Conservation (phyloP, 2,113 vertebrate genomes). For the Erinaceus europaeus region DNA sequence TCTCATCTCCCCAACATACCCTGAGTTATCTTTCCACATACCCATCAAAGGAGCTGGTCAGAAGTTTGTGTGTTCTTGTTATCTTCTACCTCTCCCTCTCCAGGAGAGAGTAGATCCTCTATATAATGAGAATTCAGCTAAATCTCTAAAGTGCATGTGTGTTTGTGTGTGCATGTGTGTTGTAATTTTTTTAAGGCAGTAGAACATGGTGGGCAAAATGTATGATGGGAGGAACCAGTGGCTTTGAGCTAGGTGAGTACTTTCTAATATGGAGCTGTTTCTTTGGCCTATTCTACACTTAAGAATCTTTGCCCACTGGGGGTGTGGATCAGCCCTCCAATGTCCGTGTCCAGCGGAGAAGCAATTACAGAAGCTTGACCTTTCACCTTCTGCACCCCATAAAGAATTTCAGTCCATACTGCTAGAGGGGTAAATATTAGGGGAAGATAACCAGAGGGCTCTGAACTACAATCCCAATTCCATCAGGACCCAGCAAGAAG, state of each 20-base stretch:
- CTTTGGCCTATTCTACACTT: too few relatives aligned
- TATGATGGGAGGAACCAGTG: not conserved
- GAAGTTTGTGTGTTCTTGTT: not conserved
- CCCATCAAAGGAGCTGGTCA: not conserved
- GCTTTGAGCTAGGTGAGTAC: not conserved
- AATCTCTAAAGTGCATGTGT: not conserved
- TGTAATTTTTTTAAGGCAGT: not conserved
- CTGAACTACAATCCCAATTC: too few relatives aligned
- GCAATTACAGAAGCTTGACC: too few relatives aligned
- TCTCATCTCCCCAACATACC: not conserved
- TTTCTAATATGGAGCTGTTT: not conserved
- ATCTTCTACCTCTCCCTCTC: not conserved
- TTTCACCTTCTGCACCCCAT: too few relatives aligned
- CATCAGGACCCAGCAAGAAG: too few relatives aligned
- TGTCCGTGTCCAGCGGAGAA: too few relatives aligned
- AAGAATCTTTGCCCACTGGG: too few relatives aligned
- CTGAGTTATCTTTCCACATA: not conserved
- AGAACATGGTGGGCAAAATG: not conserved
- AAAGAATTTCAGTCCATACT: too few relatives aligned
- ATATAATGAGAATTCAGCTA: not conserved
- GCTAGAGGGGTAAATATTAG: not conserved
- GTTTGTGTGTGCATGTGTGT: not conserved
- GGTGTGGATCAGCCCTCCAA: too few relatives aligned
- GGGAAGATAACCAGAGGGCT: not conserved
- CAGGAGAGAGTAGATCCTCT: accelerated